These are phyloP conservation scores for Acropternis orthonyx DNA, from an alignment of 2,797 vertebrate genomes.

Conservation along the genomic window DNA sequence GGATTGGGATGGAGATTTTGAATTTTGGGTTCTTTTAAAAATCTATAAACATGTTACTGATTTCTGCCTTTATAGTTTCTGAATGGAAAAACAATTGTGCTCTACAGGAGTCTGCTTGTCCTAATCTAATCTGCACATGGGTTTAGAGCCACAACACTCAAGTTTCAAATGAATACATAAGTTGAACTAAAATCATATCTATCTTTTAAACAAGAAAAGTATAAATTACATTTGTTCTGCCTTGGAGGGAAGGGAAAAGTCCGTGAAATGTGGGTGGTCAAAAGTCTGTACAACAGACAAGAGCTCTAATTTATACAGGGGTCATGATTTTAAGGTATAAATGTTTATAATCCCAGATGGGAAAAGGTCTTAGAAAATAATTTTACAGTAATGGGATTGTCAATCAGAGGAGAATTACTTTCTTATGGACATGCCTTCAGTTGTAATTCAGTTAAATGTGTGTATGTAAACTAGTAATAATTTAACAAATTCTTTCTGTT, in stretches of 20 bases:
- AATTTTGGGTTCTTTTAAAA: neutral
- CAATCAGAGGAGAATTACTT: neutral
- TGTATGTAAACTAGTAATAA: neutral
- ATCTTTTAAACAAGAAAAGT: neutral
- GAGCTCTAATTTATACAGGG: neutral
- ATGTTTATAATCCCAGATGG: slow-evolving; percentile 27
- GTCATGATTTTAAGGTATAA: neutral
- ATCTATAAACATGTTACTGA: neutral
- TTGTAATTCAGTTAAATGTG: slow-evolving; percentile 3
- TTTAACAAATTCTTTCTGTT: slow-evolving; percentile 10
- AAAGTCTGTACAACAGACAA: neutral
- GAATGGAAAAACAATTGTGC: neutral
- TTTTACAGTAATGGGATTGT: neutral
- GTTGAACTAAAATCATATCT: neutral
- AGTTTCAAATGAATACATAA: neutral
- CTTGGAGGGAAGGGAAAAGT: neutral
- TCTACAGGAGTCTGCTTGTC: neutral
- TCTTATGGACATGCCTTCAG: neutral
- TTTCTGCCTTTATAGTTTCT: neutral
- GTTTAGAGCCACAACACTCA: neutral
- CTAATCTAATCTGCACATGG: neutral
- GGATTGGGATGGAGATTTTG: neutral
- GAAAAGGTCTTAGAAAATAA: slow-evolving; percentile 6
- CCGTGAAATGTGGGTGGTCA: slow-evolving; percentile 1
- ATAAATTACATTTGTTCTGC: neutral